phyloP scores from a whole-genome alignment of 1,140 invertebrate species.

The Drosophila nebulosa region DNA sequence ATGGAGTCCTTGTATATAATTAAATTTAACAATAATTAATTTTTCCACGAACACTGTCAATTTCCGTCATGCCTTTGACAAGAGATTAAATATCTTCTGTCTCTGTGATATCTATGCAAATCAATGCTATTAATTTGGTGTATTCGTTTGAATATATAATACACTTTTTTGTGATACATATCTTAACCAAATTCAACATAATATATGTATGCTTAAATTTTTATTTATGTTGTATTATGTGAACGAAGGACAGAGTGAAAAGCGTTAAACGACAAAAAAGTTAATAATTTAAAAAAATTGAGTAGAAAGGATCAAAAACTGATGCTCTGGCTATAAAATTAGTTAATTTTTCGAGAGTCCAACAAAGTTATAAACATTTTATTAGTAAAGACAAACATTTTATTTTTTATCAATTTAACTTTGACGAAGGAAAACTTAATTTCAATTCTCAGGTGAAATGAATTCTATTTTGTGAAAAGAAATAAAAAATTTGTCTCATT shows the following conservation, averaged over 20 bases:
- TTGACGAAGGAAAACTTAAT: too few relatives aligned
- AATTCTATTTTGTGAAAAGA: too few relatives aligned
- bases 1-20: too few relatives aligned
- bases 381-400: too few relatives aligned
- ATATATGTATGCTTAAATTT: background rate
- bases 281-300: background rate
- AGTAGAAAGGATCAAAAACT: too few relatives aligned
- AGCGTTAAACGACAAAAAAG: background rate
- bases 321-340: too few relatives aligned
- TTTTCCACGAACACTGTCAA: background rate
- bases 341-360: too few relatives aligned
- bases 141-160: background rate
- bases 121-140: background rate
- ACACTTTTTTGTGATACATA: background rate
- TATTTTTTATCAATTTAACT: too few relatives aligned
- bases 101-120: background rate
- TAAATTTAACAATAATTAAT: too few relatives aligned
- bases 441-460: too few relatives aligned
- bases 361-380: too few relatives aligned
- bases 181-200: background rate
- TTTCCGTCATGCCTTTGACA: background rate
- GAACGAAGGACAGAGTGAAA: background rate
- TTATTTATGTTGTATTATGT: background rate
- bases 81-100: background rate
- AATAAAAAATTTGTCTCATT: background rate